Base-by-base conservation (phyloP, 2,797 vertebrate genomes). In the Gadopsis marmoratus region DNA sequence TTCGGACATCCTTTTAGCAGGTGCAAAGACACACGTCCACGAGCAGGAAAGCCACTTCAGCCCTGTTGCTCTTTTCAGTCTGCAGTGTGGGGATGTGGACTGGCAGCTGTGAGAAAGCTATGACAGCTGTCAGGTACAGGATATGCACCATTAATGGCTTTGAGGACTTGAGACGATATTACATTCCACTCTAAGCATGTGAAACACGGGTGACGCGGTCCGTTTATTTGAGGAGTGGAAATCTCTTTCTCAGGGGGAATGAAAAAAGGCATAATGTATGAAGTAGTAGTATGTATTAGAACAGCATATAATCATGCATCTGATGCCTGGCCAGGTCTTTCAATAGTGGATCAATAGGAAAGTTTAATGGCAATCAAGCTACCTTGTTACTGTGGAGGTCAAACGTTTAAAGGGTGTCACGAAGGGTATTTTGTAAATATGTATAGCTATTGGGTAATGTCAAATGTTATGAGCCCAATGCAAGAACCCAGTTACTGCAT, bases 11-110 rank as follows among this genome's bases (percentile, higher is more conserved):
- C 29, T 58, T 35, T n/a, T 12, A 65, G 56, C 50, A 64, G 35
- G 37, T 31, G 13, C 47, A 29, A 43, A 23, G 62, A 47, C 73
- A 65, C 53, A 33, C 26, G 26, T 45, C 4, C 7, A 19, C 31
- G 14, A 23, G 26, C 41, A 84, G 19, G 19, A 76, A 48, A 55
- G 8, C 64, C 26, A n/a, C 55, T 48, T 63, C 26, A 64, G 56
- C 43, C 45, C 17, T 14, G 43, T 19, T 59, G 29, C 19, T 51
- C 21, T 54, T 14, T 43, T 33, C 23, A 70, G 17, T 29, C 37
- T 23, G 9, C 5, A 14, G 16, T 12, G 47, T 29, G 23, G 47
- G 23, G 33, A 51, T 17, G 19, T 54, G 31, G 61, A 21, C 29
- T 17, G 7, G 8, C n/a, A 37, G 48, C 7, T 29, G 37, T 54